Evolutionary conservation across 2,888 invertebrate species (phyloP), one percentile per base, ranked within the genome.

Genomic region (Dione juno): DNA sequence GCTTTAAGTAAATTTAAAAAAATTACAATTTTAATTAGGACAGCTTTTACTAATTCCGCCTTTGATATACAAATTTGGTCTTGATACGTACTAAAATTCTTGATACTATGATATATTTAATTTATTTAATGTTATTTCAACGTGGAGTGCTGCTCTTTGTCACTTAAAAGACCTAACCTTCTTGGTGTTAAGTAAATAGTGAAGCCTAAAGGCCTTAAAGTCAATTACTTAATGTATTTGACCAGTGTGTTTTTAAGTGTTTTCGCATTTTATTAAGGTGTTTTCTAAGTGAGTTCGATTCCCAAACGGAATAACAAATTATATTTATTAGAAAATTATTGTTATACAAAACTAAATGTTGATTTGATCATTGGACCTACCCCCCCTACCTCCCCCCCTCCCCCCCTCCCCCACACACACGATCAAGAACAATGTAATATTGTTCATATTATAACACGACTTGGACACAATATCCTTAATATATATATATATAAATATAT

Each of bases 91-190:
- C 37, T 54, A 37, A 54, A 37, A 37, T 37, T 54, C 57, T 57
- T 40, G 13, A 57, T 57, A 37, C 57, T 40, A 37, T 16, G 11
- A 40, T 16, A 40, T 40, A 40, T 53, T 69, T 64, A 41, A 43
- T 53, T 61, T 53, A 66, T 37, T 16, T 61, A 37, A 53, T 53
- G 54, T 66, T 70, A 45, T 61, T 61, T 28, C 14, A 41, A 16
- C 13, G 16, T 57, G n/a, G 7, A 57, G 57, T 57, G 11, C 57
- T 57, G 16, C 37, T 54, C 37, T 57, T 16, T 57, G 11, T 57
- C 57, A 19, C 57, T 11, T 37, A 16, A 57, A 57, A 37, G 57
- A 40, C 19, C 6, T 21, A 50, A 11, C 50, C 50, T 50, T 37
- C 37, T 54, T 54, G n/a, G 54, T 54, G 54, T 54, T 54, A 54